phyloP scores from a whole-genome alignment of 2,797 vertebrate species.

The Pangasius mekongensis region DNA sequence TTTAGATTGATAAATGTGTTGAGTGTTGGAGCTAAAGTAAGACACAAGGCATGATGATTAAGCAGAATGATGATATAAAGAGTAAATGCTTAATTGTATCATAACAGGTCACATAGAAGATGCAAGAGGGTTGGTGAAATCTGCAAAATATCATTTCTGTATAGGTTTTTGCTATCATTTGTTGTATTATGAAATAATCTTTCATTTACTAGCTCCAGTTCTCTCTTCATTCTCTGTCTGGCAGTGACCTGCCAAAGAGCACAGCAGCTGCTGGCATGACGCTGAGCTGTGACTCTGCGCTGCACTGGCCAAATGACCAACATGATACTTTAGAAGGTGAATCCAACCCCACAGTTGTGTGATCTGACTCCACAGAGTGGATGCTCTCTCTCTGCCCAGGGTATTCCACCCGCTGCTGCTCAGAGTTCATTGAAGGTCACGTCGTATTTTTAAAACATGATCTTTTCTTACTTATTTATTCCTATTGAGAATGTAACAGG shows the following conservation, averaged over 20 bases:
- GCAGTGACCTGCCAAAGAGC: conserved; percentile 9
- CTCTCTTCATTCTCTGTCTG: background rate
- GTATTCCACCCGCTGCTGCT: conserved; percentile 10
- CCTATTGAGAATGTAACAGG: background rate
- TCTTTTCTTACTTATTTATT: conserved; percentile 11
- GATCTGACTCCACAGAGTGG: conserved; percentile 14
- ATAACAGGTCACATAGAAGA: background rate
- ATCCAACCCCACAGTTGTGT: conserved; percentile 29
- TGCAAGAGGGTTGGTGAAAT: background rate
- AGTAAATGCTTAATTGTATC: background rate
- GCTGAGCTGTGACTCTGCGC: background rate
- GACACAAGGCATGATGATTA: background rate
- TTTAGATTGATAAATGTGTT: conserved; percentile 1
- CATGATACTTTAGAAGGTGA: conserved; percentile 26
- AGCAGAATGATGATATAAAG: background rate
- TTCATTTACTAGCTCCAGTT: background rate
- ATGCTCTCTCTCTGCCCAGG: background rate
- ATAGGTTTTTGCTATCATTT: background rate
- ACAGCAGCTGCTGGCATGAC: conserved; percentile 17
- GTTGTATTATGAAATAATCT: background rate
- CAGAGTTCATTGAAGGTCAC: conserved; percentile 17
- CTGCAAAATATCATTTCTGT: background rate
- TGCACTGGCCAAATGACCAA: conserved; percentile 10
- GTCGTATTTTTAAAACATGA: conserved; percentile 13
- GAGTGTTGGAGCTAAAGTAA: conserved; percentile 2